Base-by-base conservation (phyloP, 2,113 vertebrate species). In the Corythaeola cristata region DNA sequence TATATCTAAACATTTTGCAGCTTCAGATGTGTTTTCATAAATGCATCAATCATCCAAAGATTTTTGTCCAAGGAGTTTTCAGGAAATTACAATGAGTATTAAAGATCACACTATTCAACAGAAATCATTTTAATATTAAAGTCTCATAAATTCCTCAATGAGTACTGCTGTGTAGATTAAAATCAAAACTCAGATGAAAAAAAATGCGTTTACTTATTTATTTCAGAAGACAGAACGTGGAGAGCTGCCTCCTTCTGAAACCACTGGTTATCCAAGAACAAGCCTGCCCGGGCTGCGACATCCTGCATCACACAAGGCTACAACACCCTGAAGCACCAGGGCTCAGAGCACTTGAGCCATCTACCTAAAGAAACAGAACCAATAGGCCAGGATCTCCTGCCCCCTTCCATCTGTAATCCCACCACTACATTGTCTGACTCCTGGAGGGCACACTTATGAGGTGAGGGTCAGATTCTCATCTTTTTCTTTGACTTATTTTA, bases 41-140 rank as follows among this genome's bases (percentile, higher is more conserved):
- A 82, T 79, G 44, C 47, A 80, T 72, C 62, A 82, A 32, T 88
- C 63, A 96, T n/a, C 12, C 64, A 76, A 72, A 90, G n/a, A 74
- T 85, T 68, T 94, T 93, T 94, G 41, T 69, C 68, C 88, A 84
- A 96, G 64, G 82, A 52, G 21, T 66, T 95, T 86, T 90, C 69
- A 97, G 92, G 84, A 97, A 97, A 97, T 95, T 91, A 71, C 41
- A 91, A 56, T 64, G 80, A 90, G 62, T 47, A 71, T 56, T 59
- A 88, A 83, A 96, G 63, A 88, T 72, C 85, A 58, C 8, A 24
- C 56, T 90, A 86, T 82, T 96, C 53, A 82, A 91, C 45, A 71
- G 30, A 92, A 62, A 49, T 45, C 3, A 83, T 94, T 79, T 94
- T 89, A 96, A 95, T 88, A 95, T 72, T 95, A 84, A 91, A 83